Base-by-base conservation (phyloP, 1,140 invertebrate species). In the Conopomorpha cramerella region DNA sequence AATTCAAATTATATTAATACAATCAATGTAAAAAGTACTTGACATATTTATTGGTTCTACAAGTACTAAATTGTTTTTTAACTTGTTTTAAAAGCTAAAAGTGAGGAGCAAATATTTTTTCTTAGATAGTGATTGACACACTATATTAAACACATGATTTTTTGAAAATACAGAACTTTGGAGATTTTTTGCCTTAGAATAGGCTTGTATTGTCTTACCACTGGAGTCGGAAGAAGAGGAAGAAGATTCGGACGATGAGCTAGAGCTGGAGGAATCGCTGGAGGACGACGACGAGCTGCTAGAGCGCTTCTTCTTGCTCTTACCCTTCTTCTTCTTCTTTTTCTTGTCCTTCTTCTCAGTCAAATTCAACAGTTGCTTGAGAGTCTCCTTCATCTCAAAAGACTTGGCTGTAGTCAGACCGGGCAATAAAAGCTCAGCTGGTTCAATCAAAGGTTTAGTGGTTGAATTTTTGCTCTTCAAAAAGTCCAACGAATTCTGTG, bases 401-500 rank as follows among this genome's bases (percentile, higher is more conserved):
- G 78, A 68, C 48, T 82, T 83, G 3, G 70, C 67, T 4, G 67
- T 68, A 13, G 78, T 72, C 8, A 81, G 45, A 12, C 77, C 77
- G 16, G 83, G 83, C 34, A 86, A 59, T 15, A 84, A 47, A 4
- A 84, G 55, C 41, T 85, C 83, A 8, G 72, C 62, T 1, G 82
- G 79, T 50, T 85, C 83, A 43, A 84, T 82, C 41, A 85, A 70
- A 39, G 78, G 81, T 45, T 83, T 84, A 2, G 46, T 47, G 8
- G 55, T 73, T 26, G 76, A 76, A 2, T 81, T 81, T 57, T 89
- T 89, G 23, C 81, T 82, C 49, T 89, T 88, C 13, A 90, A 79
- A 43, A 87, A 90, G 34, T 91, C 87, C 35, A 92, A 80, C 0
- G 89, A 91, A 51, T 87, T 89, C 41, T 88, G 84, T 0, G 91